Conservation (phyloP, 2,888 invertebrate species). For the Nemapogon koenigi region DNA sequence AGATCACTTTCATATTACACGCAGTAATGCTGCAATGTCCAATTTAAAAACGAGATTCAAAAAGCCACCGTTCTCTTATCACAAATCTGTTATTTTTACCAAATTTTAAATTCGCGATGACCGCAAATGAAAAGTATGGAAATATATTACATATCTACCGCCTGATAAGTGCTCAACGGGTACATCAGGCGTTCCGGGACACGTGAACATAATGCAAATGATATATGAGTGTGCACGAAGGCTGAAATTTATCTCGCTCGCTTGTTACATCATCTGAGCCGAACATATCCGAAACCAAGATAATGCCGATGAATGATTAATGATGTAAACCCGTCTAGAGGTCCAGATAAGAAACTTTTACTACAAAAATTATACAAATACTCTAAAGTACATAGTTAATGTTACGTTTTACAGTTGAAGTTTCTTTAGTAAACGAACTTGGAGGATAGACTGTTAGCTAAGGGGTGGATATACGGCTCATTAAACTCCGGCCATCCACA, state of each 20-base stretch:
- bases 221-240: constrained; percentile 13
- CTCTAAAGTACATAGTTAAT: background rate
- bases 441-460: constrained; percentile 5
- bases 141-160: too few relatives aligned
- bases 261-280: constrained; percentile 10
- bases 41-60: too few relatives aligned
- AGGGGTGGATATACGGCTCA: constrained; percentile 35
- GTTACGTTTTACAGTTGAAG: background rate
- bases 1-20: too few relatives aligned
- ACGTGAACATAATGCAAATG: constrained; percentile 13
- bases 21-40: too few relatives aligned
- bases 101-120: too few relatives aligned
- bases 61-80: too few relatives aligned
- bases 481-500: constrained; percentile 43
- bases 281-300: constrained; percentile 29
- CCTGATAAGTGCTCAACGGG: too few relatives aligned
- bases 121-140: too few relatives aligned
- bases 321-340: too few relatives aligned
- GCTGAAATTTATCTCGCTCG: constrained; percentile 6
- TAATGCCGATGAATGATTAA: constrained; percentile 47
- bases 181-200: constrained; percentile 4
- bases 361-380: background rate
- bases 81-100: too few relatives aligned
- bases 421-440: constrained; percentile 5
- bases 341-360: background rate